Percentiles rank a stretch among this genome's conserved stretches.
Conservation (phyloP, 2,113 vertebrate genomes). For the Embiotoca jacksoni region DNA sequence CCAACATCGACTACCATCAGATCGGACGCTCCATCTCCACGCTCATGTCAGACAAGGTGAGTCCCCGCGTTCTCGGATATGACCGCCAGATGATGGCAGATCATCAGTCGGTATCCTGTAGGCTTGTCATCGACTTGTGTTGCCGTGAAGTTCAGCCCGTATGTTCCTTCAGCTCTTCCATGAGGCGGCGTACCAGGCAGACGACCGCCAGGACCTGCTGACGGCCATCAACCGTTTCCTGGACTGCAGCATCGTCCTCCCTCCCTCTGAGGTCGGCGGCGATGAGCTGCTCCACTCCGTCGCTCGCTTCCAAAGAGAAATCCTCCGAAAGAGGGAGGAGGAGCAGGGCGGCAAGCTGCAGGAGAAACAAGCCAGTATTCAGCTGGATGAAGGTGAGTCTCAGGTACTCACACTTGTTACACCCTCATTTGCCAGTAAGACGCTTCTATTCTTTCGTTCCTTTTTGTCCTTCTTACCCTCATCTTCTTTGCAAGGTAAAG, state of each 20-base stretch:
- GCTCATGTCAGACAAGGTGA: conserved; percentile 95
- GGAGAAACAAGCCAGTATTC: conserved; percentile 81
- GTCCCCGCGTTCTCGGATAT: neutral
- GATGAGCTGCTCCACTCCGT: conserved; percentile 92
- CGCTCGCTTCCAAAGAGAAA: conserved; percentile 90
- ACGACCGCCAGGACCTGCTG: conserved; percentile 91
- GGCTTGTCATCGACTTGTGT: too few relatives aligned
- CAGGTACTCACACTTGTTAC: too few relatives aligned
- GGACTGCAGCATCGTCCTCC: conserved; percentile 93
- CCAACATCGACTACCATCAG: conserved; percentile 94
- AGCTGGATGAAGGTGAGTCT: conserved; percentile 39
- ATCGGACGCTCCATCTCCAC: conserved; percentile 95
- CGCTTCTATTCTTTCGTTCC: too few relatives aligned
- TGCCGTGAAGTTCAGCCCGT: too few relatives aligned
- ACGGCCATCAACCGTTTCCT: conserved; percentile 92
- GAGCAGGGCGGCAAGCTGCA: conserved; percentile 85
- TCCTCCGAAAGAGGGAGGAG: conserved; percentile 90
- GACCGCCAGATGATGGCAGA: too few relatives aligned
- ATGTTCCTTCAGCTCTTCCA: conserved; percentile 87
- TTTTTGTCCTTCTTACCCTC: too few relatives aligned
- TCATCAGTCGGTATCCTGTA: too few relatives aligned
- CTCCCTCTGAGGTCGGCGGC: conserved; percentile 88
- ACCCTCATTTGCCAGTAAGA: too few relatives aligned
- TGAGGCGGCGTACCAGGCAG: conserved; percentile 89
- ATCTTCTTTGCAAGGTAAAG: too few relatives aligned